phyloP scores from a whole-genome alignment of 2,888 invertebrate genomes.

The Sarcophaga caerulescens region DNA sequence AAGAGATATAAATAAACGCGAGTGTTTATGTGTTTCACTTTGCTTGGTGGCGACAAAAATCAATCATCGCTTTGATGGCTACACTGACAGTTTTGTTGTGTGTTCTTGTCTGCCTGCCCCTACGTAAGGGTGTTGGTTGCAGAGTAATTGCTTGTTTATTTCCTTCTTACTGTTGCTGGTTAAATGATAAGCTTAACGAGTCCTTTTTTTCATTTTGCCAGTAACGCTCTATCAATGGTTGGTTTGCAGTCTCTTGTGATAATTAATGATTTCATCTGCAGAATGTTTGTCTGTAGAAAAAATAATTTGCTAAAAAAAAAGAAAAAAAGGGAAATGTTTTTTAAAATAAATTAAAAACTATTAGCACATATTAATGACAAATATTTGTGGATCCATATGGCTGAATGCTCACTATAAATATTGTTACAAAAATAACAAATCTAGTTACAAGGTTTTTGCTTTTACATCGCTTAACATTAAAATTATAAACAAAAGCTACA shows the following conservation, averaged over 20 bases:
- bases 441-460: too few relatives aligned
- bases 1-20: neutral
- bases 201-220: neutral
- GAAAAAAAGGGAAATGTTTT: neutral
- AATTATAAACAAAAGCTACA: too few relatives aligned
- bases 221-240: neutral
- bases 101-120: neutral
- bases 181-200: neutral
- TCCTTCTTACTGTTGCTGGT: constrained; percentile 2
- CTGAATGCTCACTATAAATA: too few relatives aligned
- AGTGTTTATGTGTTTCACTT: constrained; percentile 25
- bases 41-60: constrained; percentile 64
- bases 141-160: constrained; percentile 30
- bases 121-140: neutral
- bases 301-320: constrained; percentile 26
- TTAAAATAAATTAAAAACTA: constrained; percentile 10
- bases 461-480: too few relatives aligned
- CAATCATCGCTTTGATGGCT: constrained; percentile 62
- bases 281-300: constrained; percentile 38
- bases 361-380: neutral
- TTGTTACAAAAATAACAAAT: too few relatives aligned
- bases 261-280: constrained; percentile 59
- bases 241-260: constrained; percentile 16
- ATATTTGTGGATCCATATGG: neutral
- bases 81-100: constrained; percentile 42